Evolutionary conservation across 2,113 vertebrate species (phyloP), one percentile per base, ranked within the genome.

Genomic region (Pteruthius melanotis): DNA sequence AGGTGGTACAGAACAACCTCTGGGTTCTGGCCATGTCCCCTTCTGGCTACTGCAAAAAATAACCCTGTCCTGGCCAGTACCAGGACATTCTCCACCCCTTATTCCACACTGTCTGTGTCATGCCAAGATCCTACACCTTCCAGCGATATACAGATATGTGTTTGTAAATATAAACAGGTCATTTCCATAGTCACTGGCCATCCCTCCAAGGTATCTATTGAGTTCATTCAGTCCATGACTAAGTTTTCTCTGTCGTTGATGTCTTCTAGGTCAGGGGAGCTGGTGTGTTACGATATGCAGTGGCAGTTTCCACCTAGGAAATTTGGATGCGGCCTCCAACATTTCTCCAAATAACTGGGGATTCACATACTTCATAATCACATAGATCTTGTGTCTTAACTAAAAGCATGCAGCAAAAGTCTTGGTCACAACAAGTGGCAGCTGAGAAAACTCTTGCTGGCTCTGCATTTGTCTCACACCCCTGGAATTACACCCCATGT

Each of bases 221-320:
- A 19, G n/a, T 31, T 76, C 5, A 10, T 7, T 31, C 22, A 37
- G 21, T 47, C 27, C n/a, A 49, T 49, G 16, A 31, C n/a, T 60
- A n/a, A 14, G 9, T 24, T 76, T 35, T 60, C 4, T 31, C 44
- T 28, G 11, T 39, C n/a, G 16, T 26, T 7, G 21, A 9, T 14
- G 12, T 14, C 21, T 31, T 60, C 74, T 22, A 39, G 72, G 13
- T 44, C 40, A 45, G 71, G 53, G 47, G n/a, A n/a, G 40, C 56
- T 79, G 56, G 4, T 63, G 24, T 88, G 40, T 30, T 35, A 5
- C 0, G 0, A 26, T 21, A 18, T 1, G 6, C 40, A 64, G 30
- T 42, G 53, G 21, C 57, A 72, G 11, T 71, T 53, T 8, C 11
- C 22, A 22, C 9, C 27, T 19, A 12, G 39, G 33, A 45, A 28